These are phyloP conservation scores for Aproaerema taeniolella DNA, from an alignment of 2,888 invertebrate species.

Conservation along the genomic window DNA sequence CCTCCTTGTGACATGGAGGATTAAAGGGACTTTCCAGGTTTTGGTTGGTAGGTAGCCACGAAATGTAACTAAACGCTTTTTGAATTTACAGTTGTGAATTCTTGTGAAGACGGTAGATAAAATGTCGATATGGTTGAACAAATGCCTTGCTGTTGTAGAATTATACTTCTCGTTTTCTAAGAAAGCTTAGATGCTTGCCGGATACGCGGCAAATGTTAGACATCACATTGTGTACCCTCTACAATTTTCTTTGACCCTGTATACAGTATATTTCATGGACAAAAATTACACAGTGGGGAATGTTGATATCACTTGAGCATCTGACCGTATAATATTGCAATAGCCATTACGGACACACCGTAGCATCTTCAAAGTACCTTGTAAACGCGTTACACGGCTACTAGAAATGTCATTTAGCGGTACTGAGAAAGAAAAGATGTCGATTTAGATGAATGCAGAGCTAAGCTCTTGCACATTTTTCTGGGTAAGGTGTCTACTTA, in stretches of 20 bases:
- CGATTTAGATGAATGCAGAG: conserved; percentile 65
- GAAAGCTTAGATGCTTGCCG: conserved; percentile 54
- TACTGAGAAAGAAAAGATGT: conserved; percentile 68
- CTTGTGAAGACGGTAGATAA: no score
- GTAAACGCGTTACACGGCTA: conserved; percentile 71
- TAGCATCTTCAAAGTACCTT: conserved; percentile 71
- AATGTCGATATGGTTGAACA: conserved; percentile 33
- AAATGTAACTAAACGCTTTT: no score
- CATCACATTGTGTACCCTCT: conserved; percentile 42
- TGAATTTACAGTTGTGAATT: no score
- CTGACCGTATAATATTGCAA: conserved; percentile 71
- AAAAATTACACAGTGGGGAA: conserved; percentile 65
- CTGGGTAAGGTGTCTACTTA: conserved; percentile 66
- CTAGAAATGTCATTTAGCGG: conserved; percentile 75
- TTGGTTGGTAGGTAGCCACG: no score
- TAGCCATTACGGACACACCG: conserved; percentile 69
- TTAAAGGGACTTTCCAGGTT: no score
- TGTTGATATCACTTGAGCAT: conserved; percentile 63
- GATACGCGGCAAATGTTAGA: conserved; percentile 54
- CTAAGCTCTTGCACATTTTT: conserved; percentile 56
- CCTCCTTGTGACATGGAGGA: no score
- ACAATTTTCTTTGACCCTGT: conserved; percentile 68
- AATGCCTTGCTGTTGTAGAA: conserved; percentile 29
- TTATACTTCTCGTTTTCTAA: conserved; percentile 45
- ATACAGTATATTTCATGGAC: conserved; percentile 52